phyloP scores from a whole-genome alignment of 2,797 vertebrate species.

The Syngnathus acus region DNA sequence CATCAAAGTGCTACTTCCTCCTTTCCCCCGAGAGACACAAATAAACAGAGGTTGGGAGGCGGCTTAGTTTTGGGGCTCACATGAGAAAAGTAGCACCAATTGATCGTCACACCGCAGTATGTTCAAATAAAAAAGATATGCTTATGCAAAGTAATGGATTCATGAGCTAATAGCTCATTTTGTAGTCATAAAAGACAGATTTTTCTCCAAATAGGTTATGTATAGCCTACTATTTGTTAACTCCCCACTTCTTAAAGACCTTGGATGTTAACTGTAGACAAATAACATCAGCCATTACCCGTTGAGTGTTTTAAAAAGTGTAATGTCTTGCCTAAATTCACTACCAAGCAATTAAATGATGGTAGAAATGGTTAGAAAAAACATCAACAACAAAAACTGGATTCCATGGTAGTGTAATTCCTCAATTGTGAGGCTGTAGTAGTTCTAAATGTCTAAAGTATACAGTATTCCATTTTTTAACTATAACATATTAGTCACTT shows the following conservation, averaged over 20 bases:
- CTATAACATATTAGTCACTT: too few species aligned
- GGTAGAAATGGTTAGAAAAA: not conserved
- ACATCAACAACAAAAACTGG: not conserved
- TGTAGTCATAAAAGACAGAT: not conserved
- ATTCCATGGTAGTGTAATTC: too few species aligned
- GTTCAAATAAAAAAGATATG: not conserved
- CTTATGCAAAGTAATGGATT: not conserved
- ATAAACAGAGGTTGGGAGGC: constrained; percentile 11
- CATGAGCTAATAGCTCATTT: not conserved
- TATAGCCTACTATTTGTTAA: not conserved
- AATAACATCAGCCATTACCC: not conserved
- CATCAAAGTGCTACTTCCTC: constrained; percentile 45
- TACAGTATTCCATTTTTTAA: not conserved
- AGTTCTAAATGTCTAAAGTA: not conserved
- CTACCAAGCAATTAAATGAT: not conserved
- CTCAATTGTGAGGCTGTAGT: not conserved
- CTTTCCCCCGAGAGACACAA: constrained; percentile 31
- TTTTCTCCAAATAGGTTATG: not conserved
- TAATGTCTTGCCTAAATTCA: not conserved
- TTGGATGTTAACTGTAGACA: not conserved
- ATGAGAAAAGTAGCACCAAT: constrained; percentile 17
- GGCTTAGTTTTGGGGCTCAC: not conserved
- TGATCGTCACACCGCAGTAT: constrained; percentile 6
- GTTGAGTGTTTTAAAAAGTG: not conserved
- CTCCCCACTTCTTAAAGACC: not conserved